Base-by-base conservation (phyloP, 2,113 vertebrate genomes). In the Martes martes region DNA sequence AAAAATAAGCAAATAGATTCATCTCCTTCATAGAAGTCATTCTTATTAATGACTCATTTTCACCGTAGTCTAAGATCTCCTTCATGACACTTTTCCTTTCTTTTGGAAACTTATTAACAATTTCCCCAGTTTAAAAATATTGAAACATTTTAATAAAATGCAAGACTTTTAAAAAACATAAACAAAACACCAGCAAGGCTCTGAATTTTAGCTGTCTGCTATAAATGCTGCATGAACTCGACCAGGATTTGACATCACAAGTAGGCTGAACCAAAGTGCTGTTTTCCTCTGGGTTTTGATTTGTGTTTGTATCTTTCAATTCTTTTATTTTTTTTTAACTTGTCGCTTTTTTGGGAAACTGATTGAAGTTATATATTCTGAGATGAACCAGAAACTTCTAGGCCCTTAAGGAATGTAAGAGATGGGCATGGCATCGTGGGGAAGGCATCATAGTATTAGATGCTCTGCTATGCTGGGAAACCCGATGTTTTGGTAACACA, bases 91-190 rank as follows among this genome's bases (percentile, higher is more conserved):
- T 36, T 69, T 52, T 69, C 24, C 1, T 65, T 82, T 94, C 23
- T 87, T 80, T 24, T 19, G 24, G 36, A 45, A 82, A 47, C 16
- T 81, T 11, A 45, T 28, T 33, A 90, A 52, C 6, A 81, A 57
- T 11, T 85, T 79, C 94, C 24, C 10, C 11, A 33, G 10, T 80
- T 89, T 80, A 31, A 94, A 96, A 81, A 81, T 55, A 91, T 39
- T 63, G 78, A 91, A 82, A n/a, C 1, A 36, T 59, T 39, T 90
- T 36, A 50, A 6, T 67, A 65, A 78, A 90, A 79, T n/a, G 82
- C 18, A 50, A 89, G 31, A 93, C 6, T 26, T 87, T 57, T 71
- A 4, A 81, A 85, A 76, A 69, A 39, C 19, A 55, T 31, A 67
- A 52, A 47, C 15, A 36, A 15, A 61, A 73, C 9, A 13, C 4